These are phyloP conservation scores for Spilosoma lubricipeda DNA, from an alignment of 2,888 invertebrate genomes.

Conservation along the genomic window DNA sequence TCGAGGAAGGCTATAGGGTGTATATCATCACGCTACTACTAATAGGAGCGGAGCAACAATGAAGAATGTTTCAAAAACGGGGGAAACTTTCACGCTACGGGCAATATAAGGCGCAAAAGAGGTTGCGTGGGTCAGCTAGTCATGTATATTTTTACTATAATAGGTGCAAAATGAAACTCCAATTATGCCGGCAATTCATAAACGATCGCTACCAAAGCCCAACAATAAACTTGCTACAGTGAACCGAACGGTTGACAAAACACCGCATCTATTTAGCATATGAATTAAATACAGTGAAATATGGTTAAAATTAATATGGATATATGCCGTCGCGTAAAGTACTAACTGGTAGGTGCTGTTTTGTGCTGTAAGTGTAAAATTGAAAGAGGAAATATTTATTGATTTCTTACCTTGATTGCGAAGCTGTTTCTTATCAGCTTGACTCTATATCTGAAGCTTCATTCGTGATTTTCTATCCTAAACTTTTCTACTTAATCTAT, in stretches of 20 bases:
- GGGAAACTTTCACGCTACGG: no score
- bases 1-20: no score
- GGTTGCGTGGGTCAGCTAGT: no score
- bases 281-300: constrained; percentile 93
- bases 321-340: constrained; percentile 82
- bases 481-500: no score
- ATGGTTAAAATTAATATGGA: constrained; percentile 91
- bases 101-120: no score
- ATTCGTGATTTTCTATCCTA: no score
- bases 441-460: no score
- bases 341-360: constrained; percentile 55
- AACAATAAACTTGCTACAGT: constrained; percentile 62
- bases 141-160: constrained; percentile 1
- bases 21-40: no score
- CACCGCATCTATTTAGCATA: constrained; percentile 90
- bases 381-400: not conserved
- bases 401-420: not conserved
- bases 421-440: no score
- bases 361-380: constrained; percentile 29
- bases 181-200: constrained; percentile 49
- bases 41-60: no score
- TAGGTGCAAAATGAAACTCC: constrained; percentile 14
- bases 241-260: constrained; percentile 81
- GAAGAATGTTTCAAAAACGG: no score
- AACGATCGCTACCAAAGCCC: constrained; percentile 52